Percentiles rank a stretch among this genome's conserved stretches.
These are phyloP conservation scores for Plagodis pulveraria DNA, from an alignment of 2,888 invertebrate species.

Conservation along the genomic window DNA sequence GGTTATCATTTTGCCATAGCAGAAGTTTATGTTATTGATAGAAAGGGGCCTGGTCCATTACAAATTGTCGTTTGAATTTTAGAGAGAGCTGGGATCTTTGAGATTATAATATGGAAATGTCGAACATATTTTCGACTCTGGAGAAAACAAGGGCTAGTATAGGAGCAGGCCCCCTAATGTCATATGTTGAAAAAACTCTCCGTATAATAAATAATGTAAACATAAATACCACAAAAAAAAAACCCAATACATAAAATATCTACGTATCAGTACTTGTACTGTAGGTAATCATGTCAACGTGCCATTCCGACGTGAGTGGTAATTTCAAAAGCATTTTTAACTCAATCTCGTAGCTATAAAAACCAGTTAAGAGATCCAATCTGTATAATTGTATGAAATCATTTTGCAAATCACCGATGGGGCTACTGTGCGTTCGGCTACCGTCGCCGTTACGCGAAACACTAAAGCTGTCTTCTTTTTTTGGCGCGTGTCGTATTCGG, in stretches of 20 bases:
- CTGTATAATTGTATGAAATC: slow-evolving; percentile 46
- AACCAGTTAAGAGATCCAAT: slow-evolving; percentile 44
- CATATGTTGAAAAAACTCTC: no score
- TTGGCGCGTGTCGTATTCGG: slow-evolving; percentile 78
- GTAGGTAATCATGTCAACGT: slow-evolving; percentile 27
- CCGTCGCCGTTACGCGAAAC: slow-evolving; percentile 82
- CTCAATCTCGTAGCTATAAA: slow-evolving; percentile 41
- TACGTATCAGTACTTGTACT: slow-evolving; percentile 17
- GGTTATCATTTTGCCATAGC: no score
- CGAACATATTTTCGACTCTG: no score
- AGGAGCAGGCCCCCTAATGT: no score
- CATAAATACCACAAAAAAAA: neutral
- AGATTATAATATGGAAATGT: no score
- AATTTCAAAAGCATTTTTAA: slow-evolving; percentile 42
- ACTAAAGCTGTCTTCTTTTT: slow-evolving; percentile 71
- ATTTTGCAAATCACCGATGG: slow-evolving; percentile 46
- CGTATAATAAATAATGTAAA: no score
- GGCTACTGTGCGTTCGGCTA: slow-evolving; percentile 52
- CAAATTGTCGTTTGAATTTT: no score
- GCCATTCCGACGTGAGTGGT: slow-evolving; percentile 38
- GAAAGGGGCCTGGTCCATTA: no score
- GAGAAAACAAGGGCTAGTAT: no score
- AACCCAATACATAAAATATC: slow-evolving; percentile 9
- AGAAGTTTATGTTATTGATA: no score
- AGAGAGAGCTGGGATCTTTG: no score